These are phyloP conservation scores for Ramphastos sulfuratus DNA, from an alignment of 2,113 vertebrate genomes.

Conservation along the genomic window DNA sequence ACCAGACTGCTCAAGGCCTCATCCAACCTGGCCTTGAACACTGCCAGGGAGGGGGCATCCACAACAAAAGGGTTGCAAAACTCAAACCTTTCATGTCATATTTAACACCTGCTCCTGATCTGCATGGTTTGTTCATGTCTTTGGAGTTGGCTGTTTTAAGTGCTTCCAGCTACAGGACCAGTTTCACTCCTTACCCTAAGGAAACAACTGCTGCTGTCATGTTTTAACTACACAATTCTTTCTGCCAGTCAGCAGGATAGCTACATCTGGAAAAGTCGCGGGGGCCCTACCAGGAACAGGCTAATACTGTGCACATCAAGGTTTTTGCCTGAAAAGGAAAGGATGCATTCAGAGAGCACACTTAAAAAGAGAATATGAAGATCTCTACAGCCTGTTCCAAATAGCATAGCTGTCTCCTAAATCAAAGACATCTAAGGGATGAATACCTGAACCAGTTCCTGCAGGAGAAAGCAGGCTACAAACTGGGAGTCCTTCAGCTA, in stretches of 20 bases:
- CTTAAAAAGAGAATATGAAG: background rate
- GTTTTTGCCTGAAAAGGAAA: background rate
- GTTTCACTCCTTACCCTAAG: slow-evolving; percentile 16
- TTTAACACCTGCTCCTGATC: slow-evolving; percentile 9
- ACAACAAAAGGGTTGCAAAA: background rate
- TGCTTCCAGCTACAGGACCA: slow-evolving; percentile 40
- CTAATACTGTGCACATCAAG: background rate
- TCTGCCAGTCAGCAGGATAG: slow-evolving; percentile 32
- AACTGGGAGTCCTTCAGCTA: background rate
- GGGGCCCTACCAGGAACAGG: slow-evolving; percentile 8
- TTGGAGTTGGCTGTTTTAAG: slow-evolving; percentile 2
- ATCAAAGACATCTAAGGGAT: background rate
- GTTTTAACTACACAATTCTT: background rate
- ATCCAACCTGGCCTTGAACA: too few relatives aligned
- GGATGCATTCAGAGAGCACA: background rate
- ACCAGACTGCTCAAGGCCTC: too few relatives aligned
- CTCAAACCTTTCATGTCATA: background rate
- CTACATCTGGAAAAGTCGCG: background rate
- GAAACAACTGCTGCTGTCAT: background rate
- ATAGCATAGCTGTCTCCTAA: background rate
- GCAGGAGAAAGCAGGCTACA: background rate
- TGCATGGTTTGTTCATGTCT: background rate
- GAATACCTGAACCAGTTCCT: background rate
- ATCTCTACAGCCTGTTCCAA: background rate
- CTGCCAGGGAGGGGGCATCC: too few relatives aligned